Percentiles rank a stretch among this genome's conserved stretches.
Conservation (phyloP, 2,888 invertebrate genomes). For the Brachynemurus nebulosus region DNA sequence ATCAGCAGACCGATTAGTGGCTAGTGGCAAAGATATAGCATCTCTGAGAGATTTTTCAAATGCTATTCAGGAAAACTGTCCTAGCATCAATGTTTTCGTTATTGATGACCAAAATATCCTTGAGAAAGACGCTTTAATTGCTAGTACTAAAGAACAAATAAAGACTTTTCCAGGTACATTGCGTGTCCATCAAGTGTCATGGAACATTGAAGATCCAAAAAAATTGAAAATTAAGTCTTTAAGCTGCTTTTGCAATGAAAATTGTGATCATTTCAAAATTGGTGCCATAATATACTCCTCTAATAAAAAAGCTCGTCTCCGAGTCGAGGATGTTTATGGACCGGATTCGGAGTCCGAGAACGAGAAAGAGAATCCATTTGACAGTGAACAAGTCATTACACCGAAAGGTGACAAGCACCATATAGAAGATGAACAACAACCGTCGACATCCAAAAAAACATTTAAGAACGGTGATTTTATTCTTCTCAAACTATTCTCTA, state of each 20-base stretch:
- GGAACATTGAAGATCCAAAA: slow-evolving; percentile 22
- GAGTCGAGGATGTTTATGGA: not conserved
- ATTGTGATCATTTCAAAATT: slow-evolving; percentile 5
- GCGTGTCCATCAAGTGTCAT: slow-evolving; percentile 20
- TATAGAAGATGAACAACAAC: slow-evolving; percentile 9
- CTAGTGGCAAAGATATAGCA: slow-evolving; percentile 21
- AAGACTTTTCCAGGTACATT: not conserved
- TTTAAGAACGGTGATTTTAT: slow-evolving; percentile 6
- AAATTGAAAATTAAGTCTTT: slow-evolving; percentile 14
- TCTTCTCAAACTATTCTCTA: not conserved
- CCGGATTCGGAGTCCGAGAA: slow-evolving; percentile 4
- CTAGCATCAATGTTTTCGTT: not conserved
- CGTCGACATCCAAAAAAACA: slow-evolving; percentile 6
- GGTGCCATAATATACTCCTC: slow-evolving; percentile 2
- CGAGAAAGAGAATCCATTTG: not conserved
- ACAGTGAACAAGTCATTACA: not conserved
- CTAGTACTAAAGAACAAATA: not conserved
- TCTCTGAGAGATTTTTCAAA: slow-evolving; percentile 17
- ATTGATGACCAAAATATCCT: slow-evolving; percentile 12
- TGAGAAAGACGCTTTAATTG: slow-evolving; percentile 13
- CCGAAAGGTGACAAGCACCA: slow-evolving; percentile 5
- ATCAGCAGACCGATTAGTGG: slow-evolving; percentile 22
- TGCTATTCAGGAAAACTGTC: not conserved
- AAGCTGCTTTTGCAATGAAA: not conserved
- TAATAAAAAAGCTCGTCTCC: slow-evolving; percentile 3